Evolutionary conservation across 2,888 invertebrate species (phyloP).

Genomic region (Aspidiotus rigidus): DNA sequence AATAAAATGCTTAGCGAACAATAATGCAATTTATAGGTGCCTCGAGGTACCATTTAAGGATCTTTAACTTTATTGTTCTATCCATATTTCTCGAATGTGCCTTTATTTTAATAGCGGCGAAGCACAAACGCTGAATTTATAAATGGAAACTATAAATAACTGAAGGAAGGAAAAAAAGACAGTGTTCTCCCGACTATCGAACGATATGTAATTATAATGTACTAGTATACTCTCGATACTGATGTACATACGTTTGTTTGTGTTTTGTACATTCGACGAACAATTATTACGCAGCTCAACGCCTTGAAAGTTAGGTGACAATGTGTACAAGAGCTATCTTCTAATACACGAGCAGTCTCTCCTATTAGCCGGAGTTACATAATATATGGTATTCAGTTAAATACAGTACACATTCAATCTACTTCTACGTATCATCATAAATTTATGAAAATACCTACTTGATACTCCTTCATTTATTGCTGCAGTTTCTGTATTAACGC

Average conservation of each 20-base stretch:
- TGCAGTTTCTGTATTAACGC: no score
- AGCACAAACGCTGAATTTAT: constrained; percentile 32
- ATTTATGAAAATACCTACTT: no score
- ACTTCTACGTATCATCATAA: no score
- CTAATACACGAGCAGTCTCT: no score
- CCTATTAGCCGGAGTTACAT: no score
- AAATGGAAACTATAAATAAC: constrained; percentile 31
- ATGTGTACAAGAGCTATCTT: no score
- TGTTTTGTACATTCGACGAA: not conserved
- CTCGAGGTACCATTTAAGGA: constrained; percentile 33
- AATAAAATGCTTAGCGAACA: constrained; percentile 28
- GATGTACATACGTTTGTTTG: constrained; percentile 2
- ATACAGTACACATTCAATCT: no score
- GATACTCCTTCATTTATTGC: no score
- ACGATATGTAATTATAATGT: constrained; percentile 28
- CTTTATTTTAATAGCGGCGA: constrained; percentile 28
- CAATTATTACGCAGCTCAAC: not conserved
- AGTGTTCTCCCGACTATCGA: constrained; percentile 25
- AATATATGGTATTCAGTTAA: no score
- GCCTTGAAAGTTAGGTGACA: not conserved
- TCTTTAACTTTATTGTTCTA: constrained; percentile 33
- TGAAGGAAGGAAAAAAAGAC: constrained; percentile 28
- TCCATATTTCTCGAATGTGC: constrained; percentile 32
- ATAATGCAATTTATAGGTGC: constrained; percentile 33
- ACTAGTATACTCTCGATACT: constrained; percentile 16